Percentiles rank a stretch among this genome's conserved stretches.
Conservation (phyloP, 2,888 invertebrate genomes). For the Noctuana brunneofusca region DNA sequence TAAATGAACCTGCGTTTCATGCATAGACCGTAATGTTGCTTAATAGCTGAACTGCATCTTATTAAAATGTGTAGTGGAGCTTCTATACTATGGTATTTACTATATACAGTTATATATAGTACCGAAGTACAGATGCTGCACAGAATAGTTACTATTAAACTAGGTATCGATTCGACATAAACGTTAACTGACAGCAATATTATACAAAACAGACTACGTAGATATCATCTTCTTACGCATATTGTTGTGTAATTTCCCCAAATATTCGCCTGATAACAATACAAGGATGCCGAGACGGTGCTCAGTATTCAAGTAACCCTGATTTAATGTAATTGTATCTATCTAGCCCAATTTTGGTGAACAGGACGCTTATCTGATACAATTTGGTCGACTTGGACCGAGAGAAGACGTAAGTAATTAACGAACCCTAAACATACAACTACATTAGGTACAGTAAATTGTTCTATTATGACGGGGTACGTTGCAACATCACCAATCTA, state of each 20-base stretch:
- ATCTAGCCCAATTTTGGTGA: constrained; percentile 13
- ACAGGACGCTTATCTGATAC: constrained; percentile 10
- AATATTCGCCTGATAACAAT: not conserved
- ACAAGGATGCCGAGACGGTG: not conserved
- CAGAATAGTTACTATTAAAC: too few species aligned
- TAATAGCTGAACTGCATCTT: too few species aligned
- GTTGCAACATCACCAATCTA: too few species aligned
- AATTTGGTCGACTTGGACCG: not conserved
- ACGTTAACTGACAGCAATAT: not conserved
- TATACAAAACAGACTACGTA: not conserved
- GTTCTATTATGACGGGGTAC: too few species aligned
- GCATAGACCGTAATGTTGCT: too few species aligned
- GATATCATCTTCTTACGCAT: not conserved
- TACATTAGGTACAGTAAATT: constrained; percentile 8
- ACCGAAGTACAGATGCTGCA: too few species aligned
- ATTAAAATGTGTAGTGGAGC: too few species aligned
- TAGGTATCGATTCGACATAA: not conserved
- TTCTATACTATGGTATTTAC: too few species aligned
- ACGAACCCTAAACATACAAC: constrained; percentile 3
- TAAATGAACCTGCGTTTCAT: too few species aligned
- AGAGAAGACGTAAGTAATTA: constrained; percentile 5
- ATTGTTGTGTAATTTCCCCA: not conserved
- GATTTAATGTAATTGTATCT: constrained; percentile 13
- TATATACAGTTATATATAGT: too few species aligned
- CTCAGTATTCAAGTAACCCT: not conserved